Evolutionary conservation across 2,888 invertebrate species (phyloP).

Genomic region (Coleophora flavipennella): DNA sequence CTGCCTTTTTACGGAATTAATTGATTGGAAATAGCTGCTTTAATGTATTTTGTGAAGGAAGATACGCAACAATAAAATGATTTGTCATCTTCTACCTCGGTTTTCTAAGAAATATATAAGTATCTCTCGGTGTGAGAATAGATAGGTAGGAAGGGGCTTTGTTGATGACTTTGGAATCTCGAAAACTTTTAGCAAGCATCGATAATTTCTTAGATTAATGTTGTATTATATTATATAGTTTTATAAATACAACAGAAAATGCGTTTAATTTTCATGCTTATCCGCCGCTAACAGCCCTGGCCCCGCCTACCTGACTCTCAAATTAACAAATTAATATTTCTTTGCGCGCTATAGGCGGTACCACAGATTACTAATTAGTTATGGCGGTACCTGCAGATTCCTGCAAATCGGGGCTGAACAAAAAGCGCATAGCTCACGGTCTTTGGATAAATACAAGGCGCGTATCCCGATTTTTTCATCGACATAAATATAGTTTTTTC

Average conservation of each 20-base stretch:
- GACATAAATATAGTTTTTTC: constrained; percentile 71
- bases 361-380: constrained; percentile 63
- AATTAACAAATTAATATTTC: constrained; percentile 57
- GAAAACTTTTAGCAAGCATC: not conserved
- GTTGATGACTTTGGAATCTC: not conserved
- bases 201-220: not conserved
- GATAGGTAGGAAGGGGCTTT: too few relatives aligned
- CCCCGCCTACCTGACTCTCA: constrained; percentile 41
- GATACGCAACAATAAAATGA: constrained; percentile 28
- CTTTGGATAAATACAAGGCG: constrained; percentile 58
- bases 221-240: too few relatives aligned
- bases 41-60: constrained; percentile 35
- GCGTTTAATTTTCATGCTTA: constrained; percentile 9
- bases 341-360: constrained; percentile 41
- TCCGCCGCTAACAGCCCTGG: constrained; percentile 24
- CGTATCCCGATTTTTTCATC: constrained; percentile 62
- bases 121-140: too few relatives aligned
- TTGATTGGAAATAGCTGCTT: constrained; percentile 49
- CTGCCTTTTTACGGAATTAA: constrained; percentile 43
- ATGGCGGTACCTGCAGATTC: constrained; percentile 61
- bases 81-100: constrained; percentile 12
- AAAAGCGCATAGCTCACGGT: constrained; percentile 61
- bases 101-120: too few relatives aligned
- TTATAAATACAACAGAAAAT: not conserved
- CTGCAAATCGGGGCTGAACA: constrained; percentile 56